Percentiles rank a stretch among this genome's conserved stretches.
Evolutionary conservation across 2,113 vertebrate species (phyloP).

Genomic region (Centrocercus urophasianus): DNA sequence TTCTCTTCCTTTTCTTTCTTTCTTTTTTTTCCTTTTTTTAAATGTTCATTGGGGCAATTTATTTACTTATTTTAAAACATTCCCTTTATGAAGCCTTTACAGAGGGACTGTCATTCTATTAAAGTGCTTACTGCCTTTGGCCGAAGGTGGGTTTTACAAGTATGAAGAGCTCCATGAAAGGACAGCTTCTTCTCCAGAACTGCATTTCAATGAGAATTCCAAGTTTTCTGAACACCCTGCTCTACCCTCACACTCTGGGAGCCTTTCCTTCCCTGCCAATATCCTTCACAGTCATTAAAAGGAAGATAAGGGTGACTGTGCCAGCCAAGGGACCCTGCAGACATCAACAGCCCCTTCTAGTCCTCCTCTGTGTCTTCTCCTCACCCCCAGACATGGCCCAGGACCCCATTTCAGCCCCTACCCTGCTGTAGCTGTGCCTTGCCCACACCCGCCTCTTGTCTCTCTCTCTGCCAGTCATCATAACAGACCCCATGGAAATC

Average conservation of each 20-base stretch:
- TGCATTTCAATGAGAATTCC: neutral
- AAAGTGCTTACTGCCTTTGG: slow-evolving; percentile 30
- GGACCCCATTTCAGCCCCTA: neutral
- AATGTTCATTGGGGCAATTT: slow-evolving; percentile 7
- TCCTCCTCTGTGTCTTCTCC: neutral
- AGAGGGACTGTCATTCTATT: neutral
- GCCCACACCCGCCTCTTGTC: neutral
- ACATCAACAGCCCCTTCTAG: neutral
- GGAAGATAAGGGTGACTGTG: neutral
- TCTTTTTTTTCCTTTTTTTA: neutral
- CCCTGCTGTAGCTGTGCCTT: neutral
- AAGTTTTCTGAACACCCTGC: slow-evolving; percentile 47
- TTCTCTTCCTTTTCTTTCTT: too few species aligned
- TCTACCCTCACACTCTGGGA: slow-evolving; percentile 6
- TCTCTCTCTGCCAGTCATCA: neutral
- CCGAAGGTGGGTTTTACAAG: slow-evolving; percentile 12
- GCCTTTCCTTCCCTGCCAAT: neutral
- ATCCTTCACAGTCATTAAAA: neutral
- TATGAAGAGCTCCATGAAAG: slow-evolving; percentile 12
- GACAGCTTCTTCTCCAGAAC: slow-evolving; percentile 14
- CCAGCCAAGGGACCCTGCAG: neutral
- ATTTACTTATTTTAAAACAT: slow-evolving; percentile 54
- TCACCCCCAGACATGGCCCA: neutral
- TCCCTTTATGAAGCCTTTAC: neutral
- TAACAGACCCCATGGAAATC: neutral